A percentile compares a stretch with the other conserved stretches of the same genome.
Evolutionary conservation across 2,888 invertebrate species (phyloP).

Genomic region (Ophion obscuratus): DNA sequence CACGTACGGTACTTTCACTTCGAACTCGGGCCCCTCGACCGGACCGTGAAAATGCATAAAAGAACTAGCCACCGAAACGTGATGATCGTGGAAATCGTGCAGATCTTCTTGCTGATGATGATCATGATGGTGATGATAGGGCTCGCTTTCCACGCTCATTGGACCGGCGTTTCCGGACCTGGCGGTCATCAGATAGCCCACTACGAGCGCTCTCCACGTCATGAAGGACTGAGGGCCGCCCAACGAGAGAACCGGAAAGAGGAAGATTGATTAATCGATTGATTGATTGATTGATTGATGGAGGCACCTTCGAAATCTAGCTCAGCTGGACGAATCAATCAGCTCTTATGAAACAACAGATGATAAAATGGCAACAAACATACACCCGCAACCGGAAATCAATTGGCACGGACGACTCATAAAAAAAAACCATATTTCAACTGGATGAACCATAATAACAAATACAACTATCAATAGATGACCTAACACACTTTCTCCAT

Average conservation of each 20-base stretch:
- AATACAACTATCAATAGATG: no score
- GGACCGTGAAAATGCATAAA: slow-evolving; percentile 82
- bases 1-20: slow-evolving; percentile 80
- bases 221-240: slow-evolving; percentile 9
- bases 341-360: no score
- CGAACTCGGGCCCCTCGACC: slow-evolving; percentile 80
- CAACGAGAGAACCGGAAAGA: not conserved
- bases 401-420: no score
- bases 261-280: not conserved
- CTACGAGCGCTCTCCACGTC: slow-evolving; percentile 37
- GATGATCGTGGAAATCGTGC: slow-evolving; percentile 67
- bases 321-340: no score
- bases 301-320: no score
- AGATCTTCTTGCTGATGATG: slow-evolving; percentile 30
- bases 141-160: slow-evolving; percentile 25
- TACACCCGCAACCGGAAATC: no score
- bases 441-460: no score
- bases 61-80: slow-evolving; percentile 77
- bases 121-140: slow-evolving; percentile 38
- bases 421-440: no score
- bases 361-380: no score
- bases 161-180: slow-evolving; percentile 38
- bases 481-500: no score
- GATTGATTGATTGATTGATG: no score
- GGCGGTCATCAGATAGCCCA: slow-evolving; percentile 44